Percentiles rank a stretch among this genome's conserved stretches.
Evolutionary conservation across 2,113 vertebrate species (phyloP).

Genomic region (Gnathonemus longibarbis): DNA sequence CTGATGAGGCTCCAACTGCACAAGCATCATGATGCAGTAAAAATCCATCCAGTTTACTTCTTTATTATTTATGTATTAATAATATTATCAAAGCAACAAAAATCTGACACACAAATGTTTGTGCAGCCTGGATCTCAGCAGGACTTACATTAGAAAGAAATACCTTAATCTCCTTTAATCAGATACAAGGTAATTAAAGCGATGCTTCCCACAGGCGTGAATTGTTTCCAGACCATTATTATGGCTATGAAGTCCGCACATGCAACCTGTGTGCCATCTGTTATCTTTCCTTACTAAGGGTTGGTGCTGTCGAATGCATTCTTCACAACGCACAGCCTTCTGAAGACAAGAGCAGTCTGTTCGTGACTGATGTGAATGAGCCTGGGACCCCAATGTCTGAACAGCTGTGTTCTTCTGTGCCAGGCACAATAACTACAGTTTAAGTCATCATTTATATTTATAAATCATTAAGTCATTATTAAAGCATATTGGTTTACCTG

Average conservation of each 20-base stretch:
- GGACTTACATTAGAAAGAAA: not conserved
- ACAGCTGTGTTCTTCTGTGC: not conserved
- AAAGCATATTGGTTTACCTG: not conserved
- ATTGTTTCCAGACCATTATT: not conserved
- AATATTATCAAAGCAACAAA: not conserved
- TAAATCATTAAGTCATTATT: not conserved
- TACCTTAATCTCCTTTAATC: not conserved
- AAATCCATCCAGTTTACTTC: not conserved
- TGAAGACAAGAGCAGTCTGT: not conserved
- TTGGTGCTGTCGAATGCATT: not conserved
- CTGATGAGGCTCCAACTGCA: too few species aligned
- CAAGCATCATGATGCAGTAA: not conserved
- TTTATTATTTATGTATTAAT: not conserved
- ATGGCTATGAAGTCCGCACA: not conserved
- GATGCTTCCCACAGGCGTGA: not conserved
- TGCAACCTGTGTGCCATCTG: not conserved
- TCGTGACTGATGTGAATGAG: not conserved
- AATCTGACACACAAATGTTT: not conserved
- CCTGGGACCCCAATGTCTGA: not conserved
- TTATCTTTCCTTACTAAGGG: not conserved
- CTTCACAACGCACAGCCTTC: not conserved
- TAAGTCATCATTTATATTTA: not conserved
- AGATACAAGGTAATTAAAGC: not conserved
- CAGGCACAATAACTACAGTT: not conserved
- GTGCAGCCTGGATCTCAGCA: not conserved